phyloP scores from a whole-genome alignment of 2,113 vertebrate genomes.

The Holacanthus passer region DNA sequence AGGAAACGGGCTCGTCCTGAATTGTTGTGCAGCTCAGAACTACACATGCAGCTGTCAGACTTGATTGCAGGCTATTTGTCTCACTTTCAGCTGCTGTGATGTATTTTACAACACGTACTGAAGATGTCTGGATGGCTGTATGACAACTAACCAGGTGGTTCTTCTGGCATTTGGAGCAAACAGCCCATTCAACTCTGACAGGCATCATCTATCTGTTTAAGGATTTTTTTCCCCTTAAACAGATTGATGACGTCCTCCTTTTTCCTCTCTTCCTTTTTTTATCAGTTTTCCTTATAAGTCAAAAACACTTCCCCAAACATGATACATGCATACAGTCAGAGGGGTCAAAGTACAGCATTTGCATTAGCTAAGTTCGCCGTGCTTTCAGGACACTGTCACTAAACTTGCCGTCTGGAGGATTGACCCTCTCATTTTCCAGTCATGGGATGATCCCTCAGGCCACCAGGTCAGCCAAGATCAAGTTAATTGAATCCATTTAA shows the following conservation, averaged over 20 bases:
- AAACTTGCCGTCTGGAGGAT: neutral
- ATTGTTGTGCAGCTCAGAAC: constrained; percentile 1
- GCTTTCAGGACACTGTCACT: neutral
- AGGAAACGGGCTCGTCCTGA: neutral
- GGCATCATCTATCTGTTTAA: neutral
- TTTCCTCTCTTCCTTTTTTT: too few species aligned
- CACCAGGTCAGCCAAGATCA: constrained; percentile 7
- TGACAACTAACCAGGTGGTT: constrained; percentile 7
- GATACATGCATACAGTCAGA: neutral
- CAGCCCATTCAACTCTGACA: neutral
- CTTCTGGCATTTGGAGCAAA: neutral
- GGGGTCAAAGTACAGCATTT: neutral
- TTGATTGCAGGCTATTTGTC: constrained; percentile 32
- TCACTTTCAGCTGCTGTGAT: neutral
- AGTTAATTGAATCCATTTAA: constrained; percentile 57
- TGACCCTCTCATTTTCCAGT: constrained; percentile 22
- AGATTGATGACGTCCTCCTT: too few species aligned
- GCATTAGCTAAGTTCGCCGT: neutral
- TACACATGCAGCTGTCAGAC: constrained; percentile 14
- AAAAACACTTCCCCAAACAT: neutral
- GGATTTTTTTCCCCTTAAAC: neutral
- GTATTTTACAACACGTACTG: neutral
- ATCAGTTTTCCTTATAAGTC: neutral
- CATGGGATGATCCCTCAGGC: constrained; percentile 24
- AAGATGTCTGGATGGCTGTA: constrained; percentile 13